These are phyloP conservation scores for Morpho helenor DNA, from an alignment of 2,888 invertebrate genomes.

Conservation along the genomic window DNA sequence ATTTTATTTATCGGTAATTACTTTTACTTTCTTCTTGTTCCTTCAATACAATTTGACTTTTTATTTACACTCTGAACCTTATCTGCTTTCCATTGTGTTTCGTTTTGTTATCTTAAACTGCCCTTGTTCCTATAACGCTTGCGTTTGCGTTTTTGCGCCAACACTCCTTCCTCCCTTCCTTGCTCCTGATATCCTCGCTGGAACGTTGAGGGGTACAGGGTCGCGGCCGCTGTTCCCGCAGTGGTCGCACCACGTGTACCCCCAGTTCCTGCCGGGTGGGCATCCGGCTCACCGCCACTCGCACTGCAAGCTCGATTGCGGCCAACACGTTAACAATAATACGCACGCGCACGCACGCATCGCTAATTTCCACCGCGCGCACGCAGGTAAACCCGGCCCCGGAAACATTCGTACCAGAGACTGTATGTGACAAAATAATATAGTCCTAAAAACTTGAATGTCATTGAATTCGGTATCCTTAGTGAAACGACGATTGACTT, in stretches of 20 bases:
- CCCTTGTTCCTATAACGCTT: too few relatives aligned
- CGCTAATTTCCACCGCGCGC: conserved; percentile 77
- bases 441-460: too few relatives aligned
- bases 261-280: conserved; percentile 95
- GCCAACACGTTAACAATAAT: conserved; percentile 71
- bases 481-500: too few relatives aligned
- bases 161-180: not conserved
- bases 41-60: too few relatives aligned
- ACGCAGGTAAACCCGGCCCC: conserved; percentile 69
- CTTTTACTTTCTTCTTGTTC: too few relatives aligned
- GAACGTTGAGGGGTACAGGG: conserved; percentile 42
- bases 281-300: conserved; percentile 85
- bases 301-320: conserved; percentile 78
- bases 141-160: not conserved
- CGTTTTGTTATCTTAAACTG: too few relatives aligned
- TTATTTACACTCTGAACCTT: too few relatives aligned
- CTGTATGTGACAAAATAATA: too few relatives aligned
- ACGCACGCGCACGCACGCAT: conserved; percentile 74
- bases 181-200: conserved; percentile 1
- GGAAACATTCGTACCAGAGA: conserved; percentile 47
- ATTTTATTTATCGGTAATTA: too few relatives aligned
- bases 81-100: too few relatives aligned
- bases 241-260: conserved; percentile 97
- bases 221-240: conserved; percentile 94
- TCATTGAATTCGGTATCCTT: too few relatives aligned